Base-by-base conservation (phyloP, 2,113 vertebrate species). In the Ctenodactylus gundi region DNA sequence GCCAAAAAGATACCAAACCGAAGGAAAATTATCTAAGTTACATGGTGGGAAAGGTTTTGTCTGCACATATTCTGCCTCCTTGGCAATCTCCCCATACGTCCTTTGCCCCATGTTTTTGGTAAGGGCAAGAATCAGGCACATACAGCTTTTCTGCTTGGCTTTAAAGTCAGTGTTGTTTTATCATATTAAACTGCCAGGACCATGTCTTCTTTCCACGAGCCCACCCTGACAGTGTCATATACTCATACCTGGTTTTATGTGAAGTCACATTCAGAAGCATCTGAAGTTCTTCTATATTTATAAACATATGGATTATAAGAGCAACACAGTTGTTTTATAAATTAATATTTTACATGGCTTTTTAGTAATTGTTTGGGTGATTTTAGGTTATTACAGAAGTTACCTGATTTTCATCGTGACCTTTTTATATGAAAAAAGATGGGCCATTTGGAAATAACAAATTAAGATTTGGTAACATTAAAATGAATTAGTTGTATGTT, bases 181-280 rank as follows among this genome's bases (percentile, higher is more conserved):
- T 92, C 58, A 88, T 93, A 67, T 86, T 93, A 57, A 96, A 84
- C 46, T 94, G 64, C 85, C 76, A 81, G 81, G 81, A 81, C 65
- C 31, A 41, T 82, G 27, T 80, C 77, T 80, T 94, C 49, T 88
- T 91, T 70, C 91, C 49, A 25, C 1, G 14, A 94, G 55, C 72
- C 41, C 44, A 39, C 64, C 68, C 72, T 55, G 88, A 84, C 25
- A 82, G 29, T 85, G 68, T 58, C 62, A 34, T 34, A 75, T 62
- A 78, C 78, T 92, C n/a, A 91, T 23, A 85, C 53, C 78, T 36
- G 18, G 44, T 80, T 93, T 77, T 80, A 25, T 90, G 46, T 72
- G 46, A 85, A 77, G 78, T 75, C 64, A n/a, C 29, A 77, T 36
- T 88, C 21, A 44, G 55, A 83, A 90, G 29, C 82, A 53, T 85